A percentile compares a stretch with the other conserved stretches of the same genome.
Conservation (phyloP, 2,888 invertebrate species). For the Portevinia maculata region DNA sequence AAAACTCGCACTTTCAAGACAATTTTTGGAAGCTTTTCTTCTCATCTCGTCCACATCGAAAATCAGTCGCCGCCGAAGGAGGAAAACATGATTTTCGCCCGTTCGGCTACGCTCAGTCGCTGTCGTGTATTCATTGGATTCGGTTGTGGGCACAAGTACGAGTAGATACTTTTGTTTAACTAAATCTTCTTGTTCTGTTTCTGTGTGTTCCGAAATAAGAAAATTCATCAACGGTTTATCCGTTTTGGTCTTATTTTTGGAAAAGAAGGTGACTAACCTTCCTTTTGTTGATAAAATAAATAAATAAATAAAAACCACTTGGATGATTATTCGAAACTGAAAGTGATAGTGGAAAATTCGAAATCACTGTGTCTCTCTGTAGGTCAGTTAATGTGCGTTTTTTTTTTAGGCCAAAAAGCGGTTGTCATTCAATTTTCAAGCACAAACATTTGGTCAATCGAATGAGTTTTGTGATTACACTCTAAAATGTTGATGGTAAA, state of each 20-base stretch:
- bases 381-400: conserved; percentile 43
- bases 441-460: conserved; percentile 35
- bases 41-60: conserved; percentile 41
- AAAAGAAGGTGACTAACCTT: conserved; percentile 33
- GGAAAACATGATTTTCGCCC: conserved; percentile 70
- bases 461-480: conserved; percentile 19
- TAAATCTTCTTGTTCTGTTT: not conserved
- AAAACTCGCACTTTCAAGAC: conserved; percentile 68
- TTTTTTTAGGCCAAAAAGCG: conserved; percentile 40
- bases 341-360: conserved; percentile 47
- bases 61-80: conserved; percentile 54
- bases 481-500: not conserved
- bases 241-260: conserved; percentile 11
- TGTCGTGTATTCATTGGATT: conserved; percentile 66
- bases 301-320: not conserved
- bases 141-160: conserved; percentile 47
- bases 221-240: conserved; percentile 27
- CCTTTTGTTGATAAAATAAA: not conserved
- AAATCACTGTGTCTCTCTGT: conserved; percentile 53
- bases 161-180: conserved; percentile 28
- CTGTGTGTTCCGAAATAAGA: conserved; percentile 12
- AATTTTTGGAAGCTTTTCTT: conserved; percentile 65
- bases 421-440: conserved; percentile 39
- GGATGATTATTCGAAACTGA: conserved; percentile 34
- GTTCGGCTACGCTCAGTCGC: conserved; percentile 62